Conservation (phyloP, 2,113 vertebrate genomes). For the Lophotis ruficrista region DNA sequence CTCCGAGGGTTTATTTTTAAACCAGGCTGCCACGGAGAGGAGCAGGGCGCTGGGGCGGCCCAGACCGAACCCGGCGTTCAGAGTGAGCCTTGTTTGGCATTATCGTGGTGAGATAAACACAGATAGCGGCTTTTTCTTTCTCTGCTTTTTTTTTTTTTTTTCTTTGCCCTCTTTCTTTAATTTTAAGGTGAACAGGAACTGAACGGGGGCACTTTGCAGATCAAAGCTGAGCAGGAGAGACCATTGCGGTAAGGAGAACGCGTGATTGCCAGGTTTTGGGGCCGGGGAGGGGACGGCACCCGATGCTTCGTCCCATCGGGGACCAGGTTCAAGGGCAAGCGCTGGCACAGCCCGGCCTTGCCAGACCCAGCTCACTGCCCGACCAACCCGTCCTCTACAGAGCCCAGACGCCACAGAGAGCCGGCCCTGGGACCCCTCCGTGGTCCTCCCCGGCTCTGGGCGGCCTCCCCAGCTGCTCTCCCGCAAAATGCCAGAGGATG, state of each 20-base stretch:
- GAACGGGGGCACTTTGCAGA: neutral
- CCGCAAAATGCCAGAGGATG: neutral
- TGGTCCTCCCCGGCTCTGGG: neutral
- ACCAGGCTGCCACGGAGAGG: neutral
- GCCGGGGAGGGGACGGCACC: accelerated
- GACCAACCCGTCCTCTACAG: neutral
- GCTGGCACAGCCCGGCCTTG: neutral
- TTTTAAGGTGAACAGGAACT: neutral
- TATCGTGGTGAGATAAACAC: slow-evolving; percentile 38
- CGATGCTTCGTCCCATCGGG: accelerated
- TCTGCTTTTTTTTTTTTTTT: neutral
- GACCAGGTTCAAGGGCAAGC: neutral
- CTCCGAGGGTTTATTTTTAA: slow-evolving; percentile 59
- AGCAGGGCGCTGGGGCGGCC: neutral
- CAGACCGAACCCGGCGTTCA: slow-evolving; percentile 29
- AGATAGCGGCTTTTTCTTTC: neutral
- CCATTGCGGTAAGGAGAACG: neutral
- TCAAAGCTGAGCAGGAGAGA: neutral
- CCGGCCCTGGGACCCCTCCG: accelerated
- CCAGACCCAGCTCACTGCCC: neutral
- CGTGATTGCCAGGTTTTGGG: neutral
- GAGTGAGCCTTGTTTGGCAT: neutral
- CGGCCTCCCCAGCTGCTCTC: neutral
- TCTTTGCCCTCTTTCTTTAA: neutral
- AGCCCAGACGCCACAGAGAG: neutral